phyloP scores from a whole-genome alignment of 1,140 invertebrate genomes.

The Trichomalopsis sarcophagae region DNA sequence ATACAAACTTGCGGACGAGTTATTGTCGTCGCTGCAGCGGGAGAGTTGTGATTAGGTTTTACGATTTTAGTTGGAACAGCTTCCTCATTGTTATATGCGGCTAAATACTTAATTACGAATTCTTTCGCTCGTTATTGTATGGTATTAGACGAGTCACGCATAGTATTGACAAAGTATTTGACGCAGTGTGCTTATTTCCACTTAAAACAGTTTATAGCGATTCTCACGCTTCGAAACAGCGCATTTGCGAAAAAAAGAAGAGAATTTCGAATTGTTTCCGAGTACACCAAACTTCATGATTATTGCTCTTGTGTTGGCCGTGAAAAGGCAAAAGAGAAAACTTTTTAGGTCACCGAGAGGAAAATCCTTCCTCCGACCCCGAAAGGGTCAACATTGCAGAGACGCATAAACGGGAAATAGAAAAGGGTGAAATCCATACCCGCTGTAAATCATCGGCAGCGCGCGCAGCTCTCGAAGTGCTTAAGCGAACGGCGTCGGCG shows the following conservation, averaged over 20 bases:
- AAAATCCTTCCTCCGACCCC: background rate
- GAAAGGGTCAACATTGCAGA: conserved; percentile 15
- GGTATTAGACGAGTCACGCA: background rate
- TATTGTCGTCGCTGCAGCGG: background rate
- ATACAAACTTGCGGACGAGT: conserved; percentile 2
- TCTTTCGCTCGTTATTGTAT: background rate
- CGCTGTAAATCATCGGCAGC: conserved; percentile 57
- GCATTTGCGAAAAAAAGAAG: background rate
- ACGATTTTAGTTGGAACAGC: background rate
- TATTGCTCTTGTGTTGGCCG: no score
- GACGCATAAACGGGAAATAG: conserved; percentile 30
- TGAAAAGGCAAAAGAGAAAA: no score
- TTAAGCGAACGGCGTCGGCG: conserved; percentile 49
- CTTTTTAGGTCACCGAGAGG: background rate
- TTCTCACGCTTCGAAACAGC: background rate
- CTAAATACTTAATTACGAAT: background rate
- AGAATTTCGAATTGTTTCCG: background rate
- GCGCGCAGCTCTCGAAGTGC: conserved; percentile 49
- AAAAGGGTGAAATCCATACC: conserved; percentile 35
- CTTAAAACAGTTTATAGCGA: background rate
- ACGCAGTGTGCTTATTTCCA: background rate
- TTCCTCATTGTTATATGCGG: no score
- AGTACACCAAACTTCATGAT: no score
- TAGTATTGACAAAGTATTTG: background rate
- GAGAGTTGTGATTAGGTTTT: background rate